A percentile compares a stretch with the other conserved stretches of the same genome.
Evolutionary conservation across 2,888 invertebrate genomes (phyloP).

Genomic region (Luperina nickerlii): DNA sequence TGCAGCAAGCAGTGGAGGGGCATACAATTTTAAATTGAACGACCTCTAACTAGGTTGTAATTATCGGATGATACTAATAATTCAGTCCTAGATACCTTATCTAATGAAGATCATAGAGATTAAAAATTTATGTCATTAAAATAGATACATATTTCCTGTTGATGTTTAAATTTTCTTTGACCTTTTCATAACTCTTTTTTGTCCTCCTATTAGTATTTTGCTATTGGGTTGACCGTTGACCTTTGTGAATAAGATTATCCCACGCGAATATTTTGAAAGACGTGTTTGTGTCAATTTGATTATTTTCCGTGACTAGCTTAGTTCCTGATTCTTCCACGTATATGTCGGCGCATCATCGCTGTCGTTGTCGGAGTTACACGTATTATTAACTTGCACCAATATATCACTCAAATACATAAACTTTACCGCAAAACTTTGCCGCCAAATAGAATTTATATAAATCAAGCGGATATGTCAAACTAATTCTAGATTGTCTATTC

Average conservation of each 20-base stretch:
- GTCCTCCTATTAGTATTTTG: conserved; percentile 15
- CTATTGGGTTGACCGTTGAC: conserved; percentile 31
- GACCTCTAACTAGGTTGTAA: neutral
- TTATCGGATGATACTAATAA: neutral
- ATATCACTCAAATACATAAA: no score
- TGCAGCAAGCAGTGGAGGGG: no score
- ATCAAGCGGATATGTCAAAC: no score
- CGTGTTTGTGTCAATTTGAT: conserved; percentile 2
- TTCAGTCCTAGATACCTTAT: neutral
- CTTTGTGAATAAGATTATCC: conserved; percentile 27
- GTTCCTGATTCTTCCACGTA: neutral
- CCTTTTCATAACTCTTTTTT: conserved; percentile 25
- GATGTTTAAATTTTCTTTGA: conserved; percentile 1
- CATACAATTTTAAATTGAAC: no score
- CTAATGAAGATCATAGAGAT: neutral
- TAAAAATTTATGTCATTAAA: neutral
- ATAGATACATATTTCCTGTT: neutral
- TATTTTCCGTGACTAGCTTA: neutral
- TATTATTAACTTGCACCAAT: no score
- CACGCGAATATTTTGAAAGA: conserved; percentile 13
- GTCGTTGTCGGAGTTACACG: no score
- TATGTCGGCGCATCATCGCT: no score
- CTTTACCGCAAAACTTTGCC: no score
- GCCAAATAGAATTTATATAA: no score
- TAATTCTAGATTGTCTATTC: no score